Base-by-base conservation (phyloP, 92 coral and sea anemone species). In the Desmophyllum pertusum region DNA sequence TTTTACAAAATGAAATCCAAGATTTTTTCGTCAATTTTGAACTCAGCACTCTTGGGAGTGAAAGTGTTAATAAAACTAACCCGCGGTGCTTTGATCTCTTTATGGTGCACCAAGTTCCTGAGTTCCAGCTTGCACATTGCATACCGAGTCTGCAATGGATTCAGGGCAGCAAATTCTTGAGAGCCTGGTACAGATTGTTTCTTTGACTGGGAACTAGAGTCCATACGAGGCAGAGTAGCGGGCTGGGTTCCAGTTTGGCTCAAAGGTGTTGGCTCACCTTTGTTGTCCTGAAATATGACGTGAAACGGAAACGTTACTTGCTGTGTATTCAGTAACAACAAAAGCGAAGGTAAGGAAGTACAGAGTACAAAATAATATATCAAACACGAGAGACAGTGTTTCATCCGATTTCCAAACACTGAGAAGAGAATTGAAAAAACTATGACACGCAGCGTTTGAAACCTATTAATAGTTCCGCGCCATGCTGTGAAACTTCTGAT, bases 21-120 rank as follows among this genome's bases (percentile, higher is more conserved):
- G n/a, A n/a, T n/a, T n/a, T n/a, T n/a, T n/a, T n/a, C n/a, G n/a
- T n/a, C n/a, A n/a, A n/a, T n/a, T n/a, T n/a, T n/a, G n/a, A n/a
- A n/a, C n/a, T n/a, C n/a, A n/a, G n/a, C n/a, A n/a, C n/a, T n/a
- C n/a, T n/a, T n/a, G n/a, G n/a, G n/a, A n/a, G n/a, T n/a, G 62
- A n/a, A 3, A 25, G 3, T 17, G 1, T 67, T 17, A 18, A 6
- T 17, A 19, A 18, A 8, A 62, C 73, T 38, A 77, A 97, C 99
- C 99, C 68, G 95, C 94, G 7, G 95, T 92, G 78, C 86, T 83
- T 72, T 92, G 96, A 33, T 97, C 99, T 43, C 99, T 80, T 97
- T 97, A 75, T 97, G 99, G 62, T 85, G 85, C 10, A 97, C 99
- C 38, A 97, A 83, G 52, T 92, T 93, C 48, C 92, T 86, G 23